Evolutionary conservation across 1,140 invertebrate genomes (phyloP).

Genomic region (Samia ricini): DNA sequence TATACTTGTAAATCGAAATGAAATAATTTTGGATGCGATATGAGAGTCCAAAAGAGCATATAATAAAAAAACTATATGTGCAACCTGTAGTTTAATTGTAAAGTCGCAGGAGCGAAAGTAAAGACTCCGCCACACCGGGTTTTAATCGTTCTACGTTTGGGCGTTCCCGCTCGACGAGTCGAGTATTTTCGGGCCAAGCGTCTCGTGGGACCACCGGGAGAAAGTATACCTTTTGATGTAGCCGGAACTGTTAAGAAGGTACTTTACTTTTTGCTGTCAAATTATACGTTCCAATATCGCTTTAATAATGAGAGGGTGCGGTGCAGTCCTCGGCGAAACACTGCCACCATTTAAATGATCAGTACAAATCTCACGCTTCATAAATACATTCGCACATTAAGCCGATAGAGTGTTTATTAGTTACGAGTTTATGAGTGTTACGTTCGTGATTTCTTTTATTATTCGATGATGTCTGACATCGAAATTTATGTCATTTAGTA

Average conservation of each 20-base stretch:
- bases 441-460: no score
- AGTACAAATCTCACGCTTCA: neutral
- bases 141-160: slow-evolving; percentile 70
- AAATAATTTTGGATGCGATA: no score
- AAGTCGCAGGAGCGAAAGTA: slow-evolving; percentile 66
- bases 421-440: no score
- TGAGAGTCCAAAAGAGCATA: no score
- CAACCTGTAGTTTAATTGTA: slow-evolving; percentile 24
- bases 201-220: slow-evolving; percentile 61
- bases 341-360: neutral
- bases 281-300: slow-evolving; percentile 38
- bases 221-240: slow-evolving; percentile 40
- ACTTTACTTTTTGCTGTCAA: slow-evolving; percentile 48
- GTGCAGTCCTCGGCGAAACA: slow-evolving; percentile 16
- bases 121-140: slow-evolving; percentile 38
- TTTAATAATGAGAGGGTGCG: slow-evolving; percentile 53
- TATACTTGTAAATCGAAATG: no score
- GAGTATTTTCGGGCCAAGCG: slow-evolving; percentile 43
- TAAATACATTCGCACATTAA: no score
- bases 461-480: no score
- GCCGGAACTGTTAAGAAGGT: slow-evolving; percentile 28
- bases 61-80: no score
- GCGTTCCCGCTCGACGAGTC: slow-evolving; percentile 61
- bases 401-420: no score
- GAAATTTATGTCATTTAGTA: no score